Evolutionary conservation across 1,140 invertebrate species (phyloP).

Genomic region (Campoletis sonorensis): DNA sequence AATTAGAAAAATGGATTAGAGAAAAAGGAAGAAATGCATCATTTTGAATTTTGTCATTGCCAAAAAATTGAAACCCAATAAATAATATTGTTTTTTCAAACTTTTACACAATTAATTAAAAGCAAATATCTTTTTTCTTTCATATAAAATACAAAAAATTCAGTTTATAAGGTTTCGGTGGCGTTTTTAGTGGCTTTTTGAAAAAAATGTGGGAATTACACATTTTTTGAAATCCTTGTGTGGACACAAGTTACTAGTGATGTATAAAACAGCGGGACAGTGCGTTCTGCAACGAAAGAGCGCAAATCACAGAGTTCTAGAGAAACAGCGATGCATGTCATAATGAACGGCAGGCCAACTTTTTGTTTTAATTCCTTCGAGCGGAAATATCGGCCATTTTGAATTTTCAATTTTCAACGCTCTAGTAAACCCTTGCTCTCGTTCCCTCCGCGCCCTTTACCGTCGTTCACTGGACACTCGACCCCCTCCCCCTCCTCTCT

Average conservation of each 20-base stretch:
- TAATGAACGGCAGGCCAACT: constrained; percentile 75
- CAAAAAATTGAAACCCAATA: too few species aligned
- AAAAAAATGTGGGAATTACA: too few species aligned
- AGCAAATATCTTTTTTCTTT: too few species aligned
- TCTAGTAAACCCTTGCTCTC: constrained; percentile 72
- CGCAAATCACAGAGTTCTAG: constrained; percentile 73
- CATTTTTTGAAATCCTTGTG: neutral
- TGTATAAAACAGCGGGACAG: constrained; percentile 47
- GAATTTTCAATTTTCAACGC: constrained; percentile 78
- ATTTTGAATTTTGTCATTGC: too few species aligned
- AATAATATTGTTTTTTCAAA: too few species aligned
- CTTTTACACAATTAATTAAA: too few species aligned
- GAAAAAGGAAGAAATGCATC: too few species aligned
- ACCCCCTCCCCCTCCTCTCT: neutral
- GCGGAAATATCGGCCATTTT: constrained; percentile 78
- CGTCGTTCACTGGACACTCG: constrained; percentile 15
- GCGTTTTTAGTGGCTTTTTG: too few species aligned
- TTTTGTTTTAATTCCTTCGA: constrained; percentile 77
- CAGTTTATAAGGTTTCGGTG: too few species aligned
- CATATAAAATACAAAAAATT: too few species aligned
- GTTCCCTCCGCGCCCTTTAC: constrained; percentile 36
- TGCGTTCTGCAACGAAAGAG: constrained; percentile 72
- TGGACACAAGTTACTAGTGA: neutral
- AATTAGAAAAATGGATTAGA: too few species aligned
- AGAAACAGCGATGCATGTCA: constrained; percentile 75